These are phyloP conservation scores for Harpagoxenus sublaevis DNA, from an alignment of 2,888 invertebrate species.

Conservation along the genomic window DNA sequence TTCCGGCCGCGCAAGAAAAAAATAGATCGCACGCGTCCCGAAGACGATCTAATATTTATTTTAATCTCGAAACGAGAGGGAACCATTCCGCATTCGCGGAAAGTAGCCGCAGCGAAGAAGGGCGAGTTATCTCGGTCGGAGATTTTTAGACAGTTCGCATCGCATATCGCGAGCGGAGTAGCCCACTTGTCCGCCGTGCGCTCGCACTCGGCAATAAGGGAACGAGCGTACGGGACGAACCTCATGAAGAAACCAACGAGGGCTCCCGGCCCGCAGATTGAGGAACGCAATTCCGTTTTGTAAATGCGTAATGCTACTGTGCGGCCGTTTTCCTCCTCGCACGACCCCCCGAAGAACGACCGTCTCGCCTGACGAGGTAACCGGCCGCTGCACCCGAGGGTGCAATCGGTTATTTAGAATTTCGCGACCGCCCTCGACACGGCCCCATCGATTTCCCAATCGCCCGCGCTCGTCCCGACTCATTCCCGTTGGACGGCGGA, in stretches of 20 bases:
- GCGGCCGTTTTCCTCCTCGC: conserved; percentile 36
- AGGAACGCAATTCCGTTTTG: conserved; percentile 80
- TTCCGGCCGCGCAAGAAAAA: neutral
- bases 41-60: conserved; percentile 51
- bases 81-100: conserved; percentile 19
- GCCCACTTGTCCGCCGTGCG: neutral
- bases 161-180: conserved; percentile 8
- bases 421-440: conserved; percentile 71
- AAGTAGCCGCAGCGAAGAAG: neutral
- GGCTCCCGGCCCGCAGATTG: conserved; percentile 70
- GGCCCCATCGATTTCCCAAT: conserved; percentile 75
- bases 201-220: conserved; percentile 28
- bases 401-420: conserved; percentile 82
- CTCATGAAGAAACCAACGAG: conserved; percentile 76
- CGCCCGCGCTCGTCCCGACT: conserved; percentile 52
- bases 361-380: conserved; percentile 12
- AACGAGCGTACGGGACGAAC: conserved; percentile 38
- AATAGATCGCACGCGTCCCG: conserved; percentile 2
- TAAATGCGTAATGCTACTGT: conserved; percentile 78
- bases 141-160: conserved; percentile 38
- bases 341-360: conserved; percentile 35
- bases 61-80: conserved; percentile 38
- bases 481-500: conserved; percentile 46
- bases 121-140: conserved; percentile 34
- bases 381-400: conserved; percentile 69